These are phyloP conservation scores for Orchesella flavescens DNA, from an alignment of 2,888 invertebrate species.

Conservation along the genomic window DNA sequence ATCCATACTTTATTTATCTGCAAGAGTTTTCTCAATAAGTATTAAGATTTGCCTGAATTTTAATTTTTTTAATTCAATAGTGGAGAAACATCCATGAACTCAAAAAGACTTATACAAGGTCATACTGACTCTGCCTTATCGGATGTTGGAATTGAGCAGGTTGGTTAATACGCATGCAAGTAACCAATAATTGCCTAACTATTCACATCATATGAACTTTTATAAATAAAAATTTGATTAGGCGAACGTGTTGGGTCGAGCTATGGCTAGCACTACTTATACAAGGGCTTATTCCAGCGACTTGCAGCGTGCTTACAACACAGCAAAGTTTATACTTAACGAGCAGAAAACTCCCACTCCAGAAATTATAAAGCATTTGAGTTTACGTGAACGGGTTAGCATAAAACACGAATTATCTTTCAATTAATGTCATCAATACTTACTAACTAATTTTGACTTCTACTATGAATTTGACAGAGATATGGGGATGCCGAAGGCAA, in stretches of 20 bases:
- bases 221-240: conserved; percentile 33
- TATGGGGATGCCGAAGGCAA: conserved; percentile 69
- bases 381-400: conserved; percentile 67
- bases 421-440: neutral
- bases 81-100: conserved; percentile 69
- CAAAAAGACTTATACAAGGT: conserved; percentile 67
- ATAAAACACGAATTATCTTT: neutral
- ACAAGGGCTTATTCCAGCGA: conserved; percentile 64
- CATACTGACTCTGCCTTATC: conserved; percentile 66
- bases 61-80: conserved; percentile 39
- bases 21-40: neutral
- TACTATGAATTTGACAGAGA: conserved; percentile 34
- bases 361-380: conserved; percentile 49
- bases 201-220: too few relatives aligned
- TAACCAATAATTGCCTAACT: neutral
- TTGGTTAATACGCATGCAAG: conserved; percentile 20
- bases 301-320: conserved; percentile 64
- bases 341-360: conserved; percentile 39
- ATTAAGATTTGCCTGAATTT: neutral
- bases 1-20: neutral
- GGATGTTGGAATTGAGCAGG: conserved; percentile 65
- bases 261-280: conserved; percentile 46
- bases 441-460: neutral
- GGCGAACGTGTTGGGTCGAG: conserved; percentile 64
- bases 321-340: conserved; percentile 62